These are phyloP conservation scores for Pitta sordida DNA, from an alignment of 2,113 vertebrate genomes.

Conservation along the genomic window DNA sequence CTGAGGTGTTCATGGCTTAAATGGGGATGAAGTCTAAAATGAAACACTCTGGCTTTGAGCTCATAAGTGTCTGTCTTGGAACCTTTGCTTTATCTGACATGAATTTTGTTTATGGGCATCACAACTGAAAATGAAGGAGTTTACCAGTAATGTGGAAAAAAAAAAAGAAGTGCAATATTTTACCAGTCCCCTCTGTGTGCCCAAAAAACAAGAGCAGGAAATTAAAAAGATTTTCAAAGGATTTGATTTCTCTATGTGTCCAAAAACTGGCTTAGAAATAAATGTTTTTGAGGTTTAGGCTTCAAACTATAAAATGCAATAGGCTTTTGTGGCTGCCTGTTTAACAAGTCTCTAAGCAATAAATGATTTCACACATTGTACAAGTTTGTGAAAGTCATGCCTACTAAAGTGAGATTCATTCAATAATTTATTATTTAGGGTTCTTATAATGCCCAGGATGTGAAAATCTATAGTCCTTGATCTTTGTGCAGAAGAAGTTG, in stretches of 20 bases:
- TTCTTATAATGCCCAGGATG: not conserved
- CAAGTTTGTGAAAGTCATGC: not conserved
- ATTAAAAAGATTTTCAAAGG: conserved; percentile 56
- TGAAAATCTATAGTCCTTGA: not conserved
- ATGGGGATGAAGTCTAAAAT: conserved; percentile 55
- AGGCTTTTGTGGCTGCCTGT: not conserved
- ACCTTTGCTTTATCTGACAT: not conserved
- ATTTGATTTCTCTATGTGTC: conserved; percentile 27
- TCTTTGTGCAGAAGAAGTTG: not conserved
- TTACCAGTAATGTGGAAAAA: conserved; percentile 14
- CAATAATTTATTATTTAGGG: not conserved
- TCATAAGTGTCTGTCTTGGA: conserved; percentile 51
- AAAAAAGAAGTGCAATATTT: not conserved
- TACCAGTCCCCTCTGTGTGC: not conserved
- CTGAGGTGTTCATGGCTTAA: conserved; percentile 42
- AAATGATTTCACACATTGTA: conserved; percentile 36
- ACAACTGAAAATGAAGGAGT: conserved; percentile 1
- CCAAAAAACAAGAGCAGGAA: conserved; percentile 19
- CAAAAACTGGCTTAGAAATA: conserved; percentile 20
- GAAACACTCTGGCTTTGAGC: conserved; percentile 53
- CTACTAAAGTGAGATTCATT: not conserved
- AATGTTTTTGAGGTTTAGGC: not conserved
- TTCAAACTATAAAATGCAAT: not conserved
- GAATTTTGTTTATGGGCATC: conserved; percentile 47
- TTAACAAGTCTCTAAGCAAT: not conserved